Evolutionary conservation across 2,888 invertebrate species (phyloP).

Genomic region (Tetragonula carbonaria): DNA sequence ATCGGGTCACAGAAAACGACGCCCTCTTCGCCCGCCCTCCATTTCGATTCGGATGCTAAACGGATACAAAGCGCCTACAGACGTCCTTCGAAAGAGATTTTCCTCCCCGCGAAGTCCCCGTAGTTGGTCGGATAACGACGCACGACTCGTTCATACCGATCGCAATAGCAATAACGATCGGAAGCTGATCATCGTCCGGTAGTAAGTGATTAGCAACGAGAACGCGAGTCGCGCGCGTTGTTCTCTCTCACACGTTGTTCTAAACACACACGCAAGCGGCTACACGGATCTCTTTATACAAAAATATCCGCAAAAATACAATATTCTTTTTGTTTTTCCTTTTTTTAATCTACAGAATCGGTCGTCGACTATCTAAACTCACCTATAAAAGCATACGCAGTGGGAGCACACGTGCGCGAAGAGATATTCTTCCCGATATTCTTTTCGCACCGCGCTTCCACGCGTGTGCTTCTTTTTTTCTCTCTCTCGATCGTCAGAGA

Average conservation of each 20-base stretch:
- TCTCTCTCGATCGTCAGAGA: no score
- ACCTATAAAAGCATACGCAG: constrained; percentile 21
- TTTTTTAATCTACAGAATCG: constrained; percentile 47
- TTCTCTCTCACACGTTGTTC: neutral
- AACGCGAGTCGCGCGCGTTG: neutral
- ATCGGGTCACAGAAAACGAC: neutral
- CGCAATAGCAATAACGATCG: neutral
- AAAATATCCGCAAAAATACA: constrained; percentile 70
- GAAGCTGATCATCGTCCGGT: constrained; percentile 18
- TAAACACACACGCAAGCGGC: constrained; percentile 3
- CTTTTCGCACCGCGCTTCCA: no score
- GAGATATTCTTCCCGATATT: no score
- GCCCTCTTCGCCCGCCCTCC: neutral
- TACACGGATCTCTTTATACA: constrained; percentile 51
- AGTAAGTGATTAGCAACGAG: neutral
- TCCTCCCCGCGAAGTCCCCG: neutral
- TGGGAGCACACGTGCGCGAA: neutral
- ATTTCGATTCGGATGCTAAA: neutral
- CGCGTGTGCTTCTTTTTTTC: no score
- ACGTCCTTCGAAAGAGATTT: neutral
- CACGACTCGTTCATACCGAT: neutral
- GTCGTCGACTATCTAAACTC: constrained; percentile 46
- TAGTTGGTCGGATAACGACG: neutral
- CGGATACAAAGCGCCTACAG: neutral
- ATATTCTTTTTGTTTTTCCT: constrained; percentile 25